phyloP scores from a whole-genome alignment of 2,888 invertebrate species.

The Agonopterix heracliana region DNA sequence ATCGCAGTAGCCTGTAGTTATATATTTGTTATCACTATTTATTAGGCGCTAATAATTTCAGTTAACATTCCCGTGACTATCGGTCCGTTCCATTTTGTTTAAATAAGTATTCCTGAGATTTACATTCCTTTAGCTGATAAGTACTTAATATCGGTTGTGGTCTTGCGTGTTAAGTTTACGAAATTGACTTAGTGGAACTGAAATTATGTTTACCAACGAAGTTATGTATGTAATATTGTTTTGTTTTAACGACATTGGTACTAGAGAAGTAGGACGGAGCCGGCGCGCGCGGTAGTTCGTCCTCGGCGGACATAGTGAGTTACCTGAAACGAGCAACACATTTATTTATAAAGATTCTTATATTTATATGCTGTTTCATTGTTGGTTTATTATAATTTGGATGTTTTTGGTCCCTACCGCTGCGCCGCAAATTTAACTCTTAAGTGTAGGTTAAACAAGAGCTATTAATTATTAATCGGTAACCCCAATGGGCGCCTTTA shows the following conservation, averaged over 20 bases:
- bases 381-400: slow-evolving; percentile 55
- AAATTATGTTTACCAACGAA: slow-evolving; percentile 75
- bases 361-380: slow-evolving; percentile 58
- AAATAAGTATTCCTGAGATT: slow-evolving; percentile 34
- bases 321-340: slow-evolving; percentile 68
- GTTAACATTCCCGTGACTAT: not conserved
- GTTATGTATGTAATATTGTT: slow-evolving; percentile 50
- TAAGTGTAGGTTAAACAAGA: slow-evolving; percentile 45
- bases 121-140: slow-evolving; percentile 74
- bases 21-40: not conserved
- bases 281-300: slow-evolving; percentile 48
- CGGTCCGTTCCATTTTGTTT: slow-evolving; percentile 47
- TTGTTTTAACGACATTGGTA: slow-evolving; percentile 55
- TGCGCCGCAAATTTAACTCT: slow-evolving; percentile 43
- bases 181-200: slow-evolving; percentile 69
- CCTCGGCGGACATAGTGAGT: slow-evolving; percentile 61
- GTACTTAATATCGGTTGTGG: slow-evolving; percentile 78
- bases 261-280: slow-evolving; percentile 22
- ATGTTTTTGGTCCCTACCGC: slow-evolving; percentile 51
- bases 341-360: slow-evolving; percentile 68
- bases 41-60: slow-evolving; percentile 1
- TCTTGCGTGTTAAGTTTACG: slow-evolving; percentile 77
- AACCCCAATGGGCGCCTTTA: slow-evolving; percentile 73
- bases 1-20: not conserved
- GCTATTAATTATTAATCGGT: slow-evolving; percentile 72